Evolutionary conservation across 2,113 vertebrate species (phyloP).

Genomic region (Salminus brasiliensis): DNA sequence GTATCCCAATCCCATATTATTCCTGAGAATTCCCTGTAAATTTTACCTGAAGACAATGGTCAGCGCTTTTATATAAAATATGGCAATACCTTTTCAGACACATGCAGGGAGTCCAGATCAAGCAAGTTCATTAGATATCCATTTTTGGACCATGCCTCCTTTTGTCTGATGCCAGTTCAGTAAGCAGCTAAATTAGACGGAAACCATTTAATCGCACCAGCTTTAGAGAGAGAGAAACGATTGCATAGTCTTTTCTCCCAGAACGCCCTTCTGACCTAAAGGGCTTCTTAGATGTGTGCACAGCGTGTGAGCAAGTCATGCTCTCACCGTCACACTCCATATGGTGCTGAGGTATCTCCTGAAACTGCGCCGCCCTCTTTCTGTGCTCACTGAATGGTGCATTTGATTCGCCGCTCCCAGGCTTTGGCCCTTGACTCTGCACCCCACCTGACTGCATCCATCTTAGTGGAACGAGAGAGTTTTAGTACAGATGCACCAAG

Average conservation of each 20-base stretch:
- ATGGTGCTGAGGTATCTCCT: conserved; percentile 47
- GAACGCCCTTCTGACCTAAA: conserved; percentile 32
- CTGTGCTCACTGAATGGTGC: neutral
- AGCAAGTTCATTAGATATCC: conserved; percentile 42
- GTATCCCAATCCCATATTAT: conserved; percentile 38
- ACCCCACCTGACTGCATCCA: neutral
- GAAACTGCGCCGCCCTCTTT: neutral
- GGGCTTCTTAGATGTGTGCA: conserved; percentile 34
- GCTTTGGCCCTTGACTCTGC: neutral
- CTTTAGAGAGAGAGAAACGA: conserved; percentile 19
- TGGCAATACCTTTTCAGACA: conserved; percentile 57
- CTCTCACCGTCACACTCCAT: conserved; percentile 10
- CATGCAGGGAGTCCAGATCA: conserved; percentile 54
- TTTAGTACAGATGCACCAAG: neutral
- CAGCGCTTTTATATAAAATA: conserved; percentile 47
- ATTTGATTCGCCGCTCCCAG: neutral
- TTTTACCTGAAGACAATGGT: conserved; percentile 50
- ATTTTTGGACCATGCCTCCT: conserved; percentile 45
- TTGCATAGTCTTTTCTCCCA: neutral
- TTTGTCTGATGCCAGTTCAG: conserved; percentile 45
- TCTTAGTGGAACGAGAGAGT: neutral
- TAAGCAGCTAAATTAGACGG: conserved; percentile 47
- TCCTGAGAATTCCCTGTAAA: conserved; percentile 50
- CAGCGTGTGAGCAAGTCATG: neutral
- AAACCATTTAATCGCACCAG: conserved; percentile 43